Base-by-base conservation (phyloP, 2,888 invertebrate genomes). In the Branchipolynoe longqiensis region DNA sequence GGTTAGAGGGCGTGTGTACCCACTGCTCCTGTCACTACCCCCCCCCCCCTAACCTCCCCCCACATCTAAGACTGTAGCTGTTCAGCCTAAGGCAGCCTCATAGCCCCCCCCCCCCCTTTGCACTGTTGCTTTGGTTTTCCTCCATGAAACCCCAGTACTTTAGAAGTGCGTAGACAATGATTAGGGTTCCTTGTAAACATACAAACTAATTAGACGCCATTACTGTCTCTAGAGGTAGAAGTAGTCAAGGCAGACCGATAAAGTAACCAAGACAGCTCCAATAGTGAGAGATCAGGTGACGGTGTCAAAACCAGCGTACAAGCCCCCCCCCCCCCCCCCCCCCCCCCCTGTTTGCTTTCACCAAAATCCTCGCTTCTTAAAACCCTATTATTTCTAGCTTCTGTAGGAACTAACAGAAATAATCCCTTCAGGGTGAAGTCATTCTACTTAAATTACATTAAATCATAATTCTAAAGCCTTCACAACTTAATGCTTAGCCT, bases 61-160 rank as follows among this genome's bases (percentile, higher is more conserved):
- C 38, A 69, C n/a, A 69, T 38, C 33, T 69, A 69, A 69, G 69
- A 69, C 25, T 33, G 69, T 69, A 69, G 69, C 33, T 69, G 33
- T 38, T 36, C 69, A 36, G 38, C 38, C 0, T 69, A 69, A 36
- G 22, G 22, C 62, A 1, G 38, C 38, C 69, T 69, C 12, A 22
- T 69, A 69, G 69, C 33, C 22, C 69, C n/a, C n/a, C n/a, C n/a
- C n/a, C n/a, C n/a, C n/a, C n/a, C 69, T 69, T 38, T 69, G 69
- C 69, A 69, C 69, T 69, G 69, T 69, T 69, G 38, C 69, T 69
- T 69, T 69, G 69, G 69, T 69, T 69, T 69, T 69, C 69, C 69
- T 69, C n/a, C n/a, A 69, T 18, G 69, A 69, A 38, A 25, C 38
- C 38, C 69, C 69, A 69, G 8, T 69, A 33, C 69, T 36, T 22